These are phyloP conservation scores for Morone chrysops DNA, from an alignment of 2,113 vertebrate genomes.

Conservation along the genomic window DNA sequence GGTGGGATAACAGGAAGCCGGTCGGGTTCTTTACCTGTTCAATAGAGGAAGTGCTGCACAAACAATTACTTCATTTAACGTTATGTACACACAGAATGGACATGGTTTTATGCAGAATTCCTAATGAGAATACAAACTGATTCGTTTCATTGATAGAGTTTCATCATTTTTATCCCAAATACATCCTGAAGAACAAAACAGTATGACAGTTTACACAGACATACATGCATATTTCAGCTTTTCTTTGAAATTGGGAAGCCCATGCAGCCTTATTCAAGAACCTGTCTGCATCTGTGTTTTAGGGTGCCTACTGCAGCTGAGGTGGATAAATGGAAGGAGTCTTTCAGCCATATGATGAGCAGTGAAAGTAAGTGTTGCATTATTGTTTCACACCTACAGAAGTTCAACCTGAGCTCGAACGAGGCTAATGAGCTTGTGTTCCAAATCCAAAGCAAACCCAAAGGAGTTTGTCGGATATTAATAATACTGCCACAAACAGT, in stretches of 20 bases:
- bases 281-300: background rate
- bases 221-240: background rate
- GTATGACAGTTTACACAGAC: too few species aligned
- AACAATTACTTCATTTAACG: background rate
- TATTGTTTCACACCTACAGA: background rate
- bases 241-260: background rate
- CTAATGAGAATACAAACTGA: too few species aligned
- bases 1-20: background rate
- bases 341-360: constrained; percentile 89
- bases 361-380: constrained; percentile 87
- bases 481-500: background rate
- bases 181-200: background rate
- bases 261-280: background rate
- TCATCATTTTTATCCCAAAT: too few species aligned
- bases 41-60: background rate
- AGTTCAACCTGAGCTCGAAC: background rate
- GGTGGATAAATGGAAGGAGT: constrained; percentile 91
- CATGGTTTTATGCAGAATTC: background rate
- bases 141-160: too few species aligned
- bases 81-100: background rate
- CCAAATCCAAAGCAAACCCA: background rate
- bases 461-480: background rate
- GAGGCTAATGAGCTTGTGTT: background rate
- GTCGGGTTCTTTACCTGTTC: background rate
- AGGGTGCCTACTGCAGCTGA: constrained; percentile 87